Evolutionary conservation across 2,888 invertebrate species (phyloP).

Genomic region (Orgyia antiqua): DNA sequence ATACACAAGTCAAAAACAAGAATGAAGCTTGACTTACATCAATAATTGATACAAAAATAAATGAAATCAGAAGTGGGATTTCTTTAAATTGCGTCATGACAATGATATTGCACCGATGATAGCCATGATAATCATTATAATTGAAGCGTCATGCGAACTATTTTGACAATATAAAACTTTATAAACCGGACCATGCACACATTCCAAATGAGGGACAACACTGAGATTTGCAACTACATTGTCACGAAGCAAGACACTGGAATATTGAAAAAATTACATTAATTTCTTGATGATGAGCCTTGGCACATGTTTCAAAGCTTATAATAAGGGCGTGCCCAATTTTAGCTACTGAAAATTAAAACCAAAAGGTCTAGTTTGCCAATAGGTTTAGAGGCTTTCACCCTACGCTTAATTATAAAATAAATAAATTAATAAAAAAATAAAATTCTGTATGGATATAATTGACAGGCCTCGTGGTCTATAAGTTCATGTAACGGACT

Average conservation of each 20-base stretch:
- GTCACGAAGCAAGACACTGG: constrained; percentile 71
- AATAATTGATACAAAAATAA: constrained; percentile 5
- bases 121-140: constrained; percentile 68
- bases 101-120: constrained; percentile 71
- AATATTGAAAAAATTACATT: constrained; percentile 27
- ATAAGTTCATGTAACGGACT: too few relatives aligned
- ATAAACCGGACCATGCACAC: constrained; percentile 63
- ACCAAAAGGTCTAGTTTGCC: too few relatives aligned
- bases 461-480: too few relatives aligned
- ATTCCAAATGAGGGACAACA: constrained; percentile 66
- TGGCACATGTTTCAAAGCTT: too few relatives aligned
- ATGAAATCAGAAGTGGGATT: constrained; percentile 45
- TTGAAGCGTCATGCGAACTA: constrained; percentile 68
- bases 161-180: constrained; percentile 26
- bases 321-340: too few relatives aligned
- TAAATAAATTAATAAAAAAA: too few relatives aligned
- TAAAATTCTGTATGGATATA: too few relatives aligned
- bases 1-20: neutral
- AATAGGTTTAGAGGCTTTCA: too few relatives aligned
- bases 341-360: too few relatives aligned
- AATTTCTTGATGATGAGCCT: constrained; percentile 32
- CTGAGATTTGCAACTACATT: constrained; percentile 74
- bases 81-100: constrained; percentile 73
- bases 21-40: constrained; percentile 5
- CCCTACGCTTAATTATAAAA: too few relatives aligned